Evolutionary conservation across 2,888 invertebrate species (phyloP).

Genomic region (Adineta ricciae): DNA sequence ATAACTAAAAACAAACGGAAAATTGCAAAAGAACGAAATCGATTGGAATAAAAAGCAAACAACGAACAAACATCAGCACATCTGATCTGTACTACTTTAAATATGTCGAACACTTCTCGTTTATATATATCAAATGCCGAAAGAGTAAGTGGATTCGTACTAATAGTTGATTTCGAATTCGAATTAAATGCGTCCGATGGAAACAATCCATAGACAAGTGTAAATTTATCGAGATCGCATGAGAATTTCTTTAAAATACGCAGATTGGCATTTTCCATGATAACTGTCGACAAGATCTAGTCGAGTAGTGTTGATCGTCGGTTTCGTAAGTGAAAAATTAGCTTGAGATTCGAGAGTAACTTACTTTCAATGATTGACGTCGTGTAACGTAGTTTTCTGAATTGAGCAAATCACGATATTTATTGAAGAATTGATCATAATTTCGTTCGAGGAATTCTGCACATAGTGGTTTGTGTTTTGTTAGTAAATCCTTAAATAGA

Average conservation of each 20-base stretch:
- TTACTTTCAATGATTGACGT: slow-evolving; percentile 82
- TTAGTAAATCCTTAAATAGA: slow-evolving; percentile 52
- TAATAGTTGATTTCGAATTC: background rate
- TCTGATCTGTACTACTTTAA: background rate
- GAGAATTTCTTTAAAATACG: background rate
- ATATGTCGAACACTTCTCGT: slow-evolving; percentile 16
- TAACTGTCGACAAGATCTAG: background rate
- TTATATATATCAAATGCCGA: slow-evolving; percentile 14
- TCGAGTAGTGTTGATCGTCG: too few relatives aligned
- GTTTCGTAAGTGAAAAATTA: too few relatives aligned
- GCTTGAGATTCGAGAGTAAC: too few relatives aligned
- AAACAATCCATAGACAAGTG: slow-evolving; percentile 3
- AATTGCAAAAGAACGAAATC: background rate
- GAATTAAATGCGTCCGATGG: background rate
- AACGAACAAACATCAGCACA: too few relatives aligned
- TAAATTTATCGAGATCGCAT: slow-evolving; percentile 1
- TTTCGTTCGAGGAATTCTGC: slow-evolving; percentile 97
- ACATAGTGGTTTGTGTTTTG: slow-evolving; percentile 64
- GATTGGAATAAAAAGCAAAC: background rate
- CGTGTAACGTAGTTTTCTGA: slow-evolving; percentile 99
- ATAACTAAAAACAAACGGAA: slow-evolving; percentile 66
- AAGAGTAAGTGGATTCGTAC: background rate
- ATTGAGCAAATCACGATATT: slow-evolving; percentile 90
- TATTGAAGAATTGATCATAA: slow-evolving; percentile 92
- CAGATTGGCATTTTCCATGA: slow-evolving; percentile 13